phyloP scores from a whole-genome alignment of 2,888 invertebrate species.

The Athalia circularis region DNA sequence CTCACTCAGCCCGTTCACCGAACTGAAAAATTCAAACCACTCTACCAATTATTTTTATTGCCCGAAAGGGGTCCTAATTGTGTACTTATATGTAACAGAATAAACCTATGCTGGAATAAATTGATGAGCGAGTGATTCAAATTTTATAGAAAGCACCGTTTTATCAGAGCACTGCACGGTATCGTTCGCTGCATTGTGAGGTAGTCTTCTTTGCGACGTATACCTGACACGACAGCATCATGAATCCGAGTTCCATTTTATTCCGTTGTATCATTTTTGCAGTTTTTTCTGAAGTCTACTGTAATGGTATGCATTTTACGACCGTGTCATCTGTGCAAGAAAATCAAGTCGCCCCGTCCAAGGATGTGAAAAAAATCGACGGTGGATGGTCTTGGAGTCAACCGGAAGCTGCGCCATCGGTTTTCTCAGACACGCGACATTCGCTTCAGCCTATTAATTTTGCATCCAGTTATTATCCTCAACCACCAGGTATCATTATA shows the following conservation, averaged over 20 bases:
- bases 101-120: conserved; percentile 36
- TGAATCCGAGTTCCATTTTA: background rate
- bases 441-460: background rate
- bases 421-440: background rate
- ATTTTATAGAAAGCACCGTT: background rate
- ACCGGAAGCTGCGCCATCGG: conserved; percentile 19
- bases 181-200: background rate
- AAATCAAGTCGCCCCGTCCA: conserved; percentile 28
- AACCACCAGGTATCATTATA: conserved; percentile 12
- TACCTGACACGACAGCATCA: background rate
- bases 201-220: background rate
- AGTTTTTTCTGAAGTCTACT: background rate
- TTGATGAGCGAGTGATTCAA: conserved; percentile 14
- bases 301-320: conserved; percentile 8
- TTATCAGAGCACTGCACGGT: background rate
- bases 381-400: conserved; percentile 38
- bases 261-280: conserved; percentile 14
- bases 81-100: conserved; percentile 3
- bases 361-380: conserved; percentile 25
- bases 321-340: conserved; percentile 26
- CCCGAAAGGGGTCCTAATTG: conserved; percentile 23
- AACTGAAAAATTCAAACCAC: conserved; percentile 37
- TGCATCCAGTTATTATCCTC: conserved; percentile 11
- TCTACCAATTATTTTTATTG: conserved; percentile 21
- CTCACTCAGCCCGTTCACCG: conserved; percentile 42